A percentile compares a stretch with the other conserved stretches of the same genome.
Conservation (phyloP, 2,113 vertebrate genomes). For the Smithornis capensis region DNA sequence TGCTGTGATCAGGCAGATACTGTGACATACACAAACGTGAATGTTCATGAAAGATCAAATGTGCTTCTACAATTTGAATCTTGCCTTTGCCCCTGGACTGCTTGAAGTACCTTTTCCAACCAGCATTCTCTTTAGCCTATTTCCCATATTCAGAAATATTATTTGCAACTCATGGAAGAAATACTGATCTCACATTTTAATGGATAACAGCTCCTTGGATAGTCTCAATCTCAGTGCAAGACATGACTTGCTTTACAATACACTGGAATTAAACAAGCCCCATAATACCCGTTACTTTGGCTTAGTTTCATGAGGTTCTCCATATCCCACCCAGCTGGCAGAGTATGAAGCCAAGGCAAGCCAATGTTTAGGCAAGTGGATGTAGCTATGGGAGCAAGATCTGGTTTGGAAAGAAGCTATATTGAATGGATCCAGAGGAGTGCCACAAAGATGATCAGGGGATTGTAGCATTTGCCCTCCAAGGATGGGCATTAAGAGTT, state of each 20-base stretch:
- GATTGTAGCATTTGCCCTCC: background rate
- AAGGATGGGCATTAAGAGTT: background rate
- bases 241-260: background rate
- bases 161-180: background rate
- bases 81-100: background rate
- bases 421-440: rapidly evolving
- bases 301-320: background rate
- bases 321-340: background rate
- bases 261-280: background rate
- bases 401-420: background rate
- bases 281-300: background rate
- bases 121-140: background rate
- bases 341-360: background rate
- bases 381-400: background rate
- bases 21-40: background rate
- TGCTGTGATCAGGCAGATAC: background rate
- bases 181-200: background rate
- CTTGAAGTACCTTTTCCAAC: background rate
- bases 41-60: background rate
- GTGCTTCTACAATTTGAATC: background rate
- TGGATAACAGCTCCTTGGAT: background rate
- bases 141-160: background rate
- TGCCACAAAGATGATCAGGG: rapidly evolving
- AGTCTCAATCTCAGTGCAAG: background rate
- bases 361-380: background rate